phyloP scores from a whole-genome alignment of 2,113 vertebrate species.

The Ranitomeya imitator region DNA sequence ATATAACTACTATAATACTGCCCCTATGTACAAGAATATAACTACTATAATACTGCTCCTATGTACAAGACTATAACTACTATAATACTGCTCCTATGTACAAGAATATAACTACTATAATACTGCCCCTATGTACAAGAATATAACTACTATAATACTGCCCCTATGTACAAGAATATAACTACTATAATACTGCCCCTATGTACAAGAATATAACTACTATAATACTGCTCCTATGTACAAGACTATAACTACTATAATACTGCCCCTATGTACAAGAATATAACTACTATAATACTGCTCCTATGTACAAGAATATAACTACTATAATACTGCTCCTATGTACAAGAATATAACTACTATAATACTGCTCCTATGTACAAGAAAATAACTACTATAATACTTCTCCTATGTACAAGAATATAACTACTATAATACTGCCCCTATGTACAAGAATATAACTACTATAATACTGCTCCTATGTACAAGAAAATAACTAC shows the following conservation, averaged over 20 bases:
- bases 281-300: conserved; percentile 22
- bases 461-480: conserved; percentile 12
- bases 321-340: background rate
- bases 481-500: conserved; percentile 14
- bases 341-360: background rate
- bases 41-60: background rate
- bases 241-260: conserved; percentile 5
- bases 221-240: background rate
- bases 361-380: background rate
- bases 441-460: background rate
- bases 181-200: too few species aligned
- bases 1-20: background rate
- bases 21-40: background rate
- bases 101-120: background rate
- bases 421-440: conserved; percentile 5
- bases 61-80: too few species aligned
- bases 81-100: background rate
- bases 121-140: background rate
- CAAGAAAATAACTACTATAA: background rate
- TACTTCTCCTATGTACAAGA: background rate
- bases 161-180: background rate
- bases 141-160: background rate
- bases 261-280: background rate
- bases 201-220: too few species aligned
- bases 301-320: conserved; percentile 18